Conservation (phyloP, 2,888 invertebrate species). For the Arge pagana region DNA sequence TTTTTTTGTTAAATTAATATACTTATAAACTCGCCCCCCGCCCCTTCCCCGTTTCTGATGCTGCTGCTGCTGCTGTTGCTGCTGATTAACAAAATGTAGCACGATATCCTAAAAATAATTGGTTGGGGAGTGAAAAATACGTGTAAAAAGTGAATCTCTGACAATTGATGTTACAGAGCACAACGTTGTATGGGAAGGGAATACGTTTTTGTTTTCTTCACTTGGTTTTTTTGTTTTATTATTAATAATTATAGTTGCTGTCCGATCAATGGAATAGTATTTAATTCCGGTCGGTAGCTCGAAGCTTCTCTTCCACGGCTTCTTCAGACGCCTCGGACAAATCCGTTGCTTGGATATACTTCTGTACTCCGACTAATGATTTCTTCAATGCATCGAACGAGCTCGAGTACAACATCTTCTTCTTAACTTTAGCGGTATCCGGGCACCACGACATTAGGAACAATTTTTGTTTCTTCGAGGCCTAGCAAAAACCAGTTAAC, state of each 20-base stretch:
- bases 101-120: constrained; percentile 40
- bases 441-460: constrained; percentile 99
- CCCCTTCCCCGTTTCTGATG: neutral
- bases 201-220: constrained; percentile 33
- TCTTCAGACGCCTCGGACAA: constrained; percentile 92
- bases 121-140: constrained; percentile 51
- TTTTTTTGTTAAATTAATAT: constrained; percentile 38
- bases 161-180: constrained; percentile 45
- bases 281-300: constrained; percentile 91
- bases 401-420: constrained; percentile 84
- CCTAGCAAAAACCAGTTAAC: constrained; percentile 52
- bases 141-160: constrained; percentile 53
- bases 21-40: constrained; percentile 15
- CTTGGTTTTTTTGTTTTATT: constrained; percentile 42
- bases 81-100: constrained; percentile 46
- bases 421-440: constrained; percentile 91
- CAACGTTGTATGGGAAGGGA: constrained; percentile 25
- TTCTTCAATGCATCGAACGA: constrained; percentile 98
- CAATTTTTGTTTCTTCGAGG: constrained; percentile 96
- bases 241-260: constrained; percentile 42
- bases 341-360: constrained; percentile 97
- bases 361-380: constrained; percentile 94
- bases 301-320: constrained; percentile 91
- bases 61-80: constrained; percentile 30
- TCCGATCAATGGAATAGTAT: constrained; percentile 34